These are phyloP conservation scores for Catharus fuscescens DNA, from an alignment of 2,113 vertebrate genomes.

Conservation along the genomic window DNA sequence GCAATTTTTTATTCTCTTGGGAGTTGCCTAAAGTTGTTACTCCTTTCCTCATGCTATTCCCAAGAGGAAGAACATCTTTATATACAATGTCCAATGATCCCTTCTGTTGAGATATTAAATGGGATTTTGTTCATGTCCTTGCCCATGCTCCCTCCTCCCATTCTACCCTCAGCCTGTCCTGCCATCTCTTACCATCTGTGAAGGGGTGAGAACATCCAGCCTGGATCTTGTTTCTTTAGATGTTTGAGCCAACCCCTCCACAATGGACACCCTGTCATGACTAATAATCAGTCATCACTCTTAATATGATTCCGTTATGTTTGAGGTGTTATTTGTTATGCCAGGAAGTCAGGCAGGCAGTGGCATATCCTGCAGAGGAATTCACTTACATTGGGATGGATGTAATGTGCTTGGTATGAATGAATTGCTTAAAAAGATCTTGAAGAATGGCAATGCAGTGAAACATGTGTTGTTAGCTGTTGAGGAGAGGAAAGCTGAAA, in stretches of 20 bases:
- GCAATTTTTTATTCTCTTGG: background rate
- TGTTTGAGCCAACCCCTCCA: background rate
- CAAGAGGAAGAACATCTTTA: background rate
- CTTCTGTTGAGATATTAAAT: background rate
- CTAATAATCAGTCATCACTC: background rate
- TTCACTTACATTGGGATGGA: background rate
- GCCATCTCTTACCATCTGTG: background rate
- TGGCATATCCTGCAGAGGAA: background rate
- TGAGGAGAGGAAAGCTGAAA: background rate
- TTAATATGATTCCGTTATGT: background rate
- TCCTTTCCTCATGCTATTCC: background rate
- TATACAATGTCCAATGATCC: background rate
- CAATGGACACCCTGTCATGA: fast-evolving
- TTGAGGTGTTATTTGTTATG: background rate
- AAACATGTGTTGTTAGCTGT: background rate
- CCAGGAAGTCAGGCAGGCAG: background rate
- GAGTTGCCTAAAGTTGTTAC: background rate
- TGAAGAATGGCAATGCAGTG: background rate
- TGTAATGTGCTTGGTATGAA: background rate
- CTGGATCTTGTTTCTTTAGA: background rate
- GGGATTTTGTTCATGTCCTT: background rate
- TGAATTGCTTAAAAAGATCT: background rate
- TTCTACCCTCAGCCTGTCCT: background rate
- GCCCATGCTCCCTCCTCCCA: background rate
- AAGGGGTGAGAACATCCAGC: background rate